Evolutionary conservation across 2,797 vertebrate species (phyloP), one percentile per base, ranked within the genome.

Genomic region (Lutjanus argentimaculatus): DNA sequence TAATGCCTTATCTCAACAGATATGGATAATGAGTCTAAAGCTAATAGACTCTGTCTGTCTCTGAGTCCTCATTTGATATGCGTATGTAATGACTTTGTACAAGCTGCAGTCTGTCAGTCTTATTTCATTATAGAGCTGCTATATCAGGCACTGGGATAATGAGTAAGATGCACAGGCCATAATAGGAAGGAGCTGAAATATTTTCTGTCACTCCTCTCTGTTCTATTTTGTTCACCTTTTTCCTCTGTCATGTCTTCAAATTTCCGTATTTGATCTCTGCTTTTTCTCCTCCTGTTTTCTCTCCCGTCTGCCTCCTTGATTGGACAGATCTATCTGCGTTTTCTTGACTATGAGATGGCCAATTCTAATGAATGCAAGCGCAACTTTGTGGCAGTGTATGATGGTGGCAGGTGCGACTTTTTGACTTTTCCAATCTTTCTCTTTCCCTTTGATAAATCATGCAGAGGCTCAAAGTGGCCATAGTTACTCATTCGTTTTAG

Each of bases 301-400:
- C 7, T 64, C 51, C 43, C 49, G 46, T 64, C 53, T 52, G 13
- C 48, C 16, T 69, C 19, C 14, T 17, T 25, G 17, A 72, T 58
- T 78, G 91, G 75, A 42, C 89, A 99, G 99, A 99, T 99, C 92
- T 99, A 99, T 93, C 95, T 99, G 80, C 93, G 99, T 51, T 99
- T 99, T 93, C 95, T 99, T 89, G 98, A 99, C 94, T 99, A 99
- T 1, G 98, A 99, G 94, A 99, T 99, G 98, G 97, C 99, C 92
- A 99, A 99, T 85, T 99, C 98, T 70, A 99, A 99, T 0, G 99
- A 99, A 86, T 99, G 99, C 93, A 99, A 99, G 92, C 95, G 98
- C 83, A 99, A 99, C 91, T 99, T 99, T 66, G 98, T 99, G 89
- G 99, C 98, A 0, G 98, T 99, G 74, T 99, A 99, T 14, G 99